These are phyloP conservation scores for Griposia aprilina DNA, from an alignment of 2,888 invertebrate genomes.

Conservation along the genomic window DNA sequence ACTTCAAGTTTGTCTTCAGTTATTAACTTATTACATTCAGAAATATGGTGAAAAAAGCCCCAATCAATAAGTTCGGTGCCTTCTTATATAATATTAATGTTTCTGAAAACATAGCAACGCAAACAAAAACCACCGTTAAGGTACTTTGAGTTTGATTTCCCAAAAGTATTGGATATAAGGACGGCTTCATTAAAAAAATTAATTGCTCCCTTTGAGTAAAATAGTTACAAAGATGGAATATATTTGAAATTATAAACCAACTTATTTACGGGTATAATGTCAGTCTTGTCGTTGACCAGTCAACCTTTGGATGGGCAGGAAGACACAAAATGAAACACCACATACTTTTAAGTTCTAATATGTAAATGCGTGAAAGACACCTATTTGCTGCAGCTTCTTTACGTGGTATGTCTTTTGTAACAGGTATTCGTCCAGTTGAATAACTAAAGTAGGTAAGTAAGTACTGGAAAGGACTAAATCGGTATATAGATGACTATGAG, in stretches of 20 bases:
- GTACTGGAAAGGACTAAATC: slow-evolving; percentile 3
- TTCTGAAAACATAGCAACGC: slow-evolving; percentile 21
- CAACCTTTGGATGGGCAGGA: not conserved
- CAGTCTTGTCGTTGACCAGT: not conserved
- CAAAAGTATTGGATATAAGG: not conserved
- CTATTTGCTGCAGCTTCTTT: not conserved
- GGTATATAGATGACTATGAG: slow-evolving; percentile 1
- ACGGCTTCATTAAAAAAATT: not conserved
- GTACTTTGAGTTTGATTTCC: slow-evolving; percentile 3
- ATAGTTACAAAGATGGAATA: not conserved
- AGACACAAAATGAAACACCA: not conserved
- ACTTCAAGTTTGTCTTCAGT: not conserved
- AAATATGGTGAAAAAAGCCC: not conserved
- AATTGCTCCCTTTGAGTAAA: not conserved
- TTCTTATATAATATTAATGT: slow-evolving; percentile 37
- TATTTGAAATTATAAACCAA: not conserved
- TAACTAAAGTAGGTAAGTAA: slow-evolving; percentile 5
- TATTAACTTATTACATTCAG: slow-evolving; percentile 10
- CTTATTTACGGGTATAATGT: not conserved
- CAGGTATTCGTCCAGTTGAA: not conserved
- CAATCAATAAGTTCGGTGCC: slow-evolving; percentile 46
- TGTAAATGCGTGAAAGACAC: not conserved
- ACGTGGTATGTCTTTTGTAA: not conserved
- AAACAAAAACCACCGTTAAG: slow-evolving; percentile 27
- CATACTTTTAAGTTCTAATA: not conserved